Percentiles rank a stretch among this genome's conserved stretches.
These are phyloP conservation scores for Hyposmocoma kahamanoa DNA, from an alignment of 1,140 invertebrate species.

Conservation along the genomic window DNA sequence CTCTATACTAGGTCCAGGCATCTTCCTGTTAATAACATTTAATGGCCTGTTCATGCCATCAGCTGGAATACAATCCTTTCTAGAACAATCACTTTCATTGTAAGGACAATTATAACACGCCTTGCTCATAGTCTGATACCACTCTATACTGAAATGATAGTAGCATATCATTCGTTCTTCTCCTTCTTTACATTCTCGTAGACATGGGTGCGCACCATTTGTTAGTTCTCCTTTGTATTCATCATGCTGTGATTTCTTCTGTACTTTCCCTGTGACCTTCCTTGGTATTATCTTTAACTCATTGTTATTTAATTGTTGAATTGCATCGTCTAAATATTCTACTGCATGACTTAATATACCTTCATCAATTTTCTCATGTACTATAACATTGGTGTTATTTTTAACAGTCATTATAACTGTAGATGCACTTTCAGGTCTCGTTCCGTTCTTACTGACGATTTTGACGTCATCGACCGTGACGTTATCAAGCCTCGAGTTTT, in stretches of 20 bases:
- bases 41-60: conserved; percentile 85
- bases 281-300: conserved; percentile 15
- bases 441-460: conserved; percentile 18
- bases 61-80: conserved; percentile 86
- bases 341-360: conserved; percentile 23
- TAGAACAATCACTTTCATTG: conserved; percentile 83
- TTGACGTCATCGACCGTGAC: conserved; percentile 21
- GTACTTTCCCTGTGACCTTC: conserved; percentile 6
- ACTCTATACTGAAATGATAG: conserved; percentile 83
- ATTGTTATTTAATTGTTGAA: too few species aligned
- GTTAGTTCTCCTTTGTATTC: conserved; percentile 58
- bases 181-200: conserved; percentile 65
- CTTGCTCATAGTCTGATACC: conserved; percentile 89
- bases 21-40: conserved; percentile 86
- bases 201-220: conserved; percentile 63
- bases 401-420: conserved; percentile 39
- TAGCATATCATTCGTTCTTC: conserved; percentile 78
- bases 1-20: conserved; percentile 90
- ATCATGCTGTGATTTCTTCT: conserved; percentile 39
- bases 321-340: conserved; percentile 19
- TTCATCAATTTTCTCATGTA: neutral
- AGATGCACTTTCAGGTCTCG: conserved; percentile 47
- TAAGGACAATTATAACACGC: conserved; percentile 90
- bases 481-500: conserved; percentile 15
- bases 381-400: neutral